Percentiles rank a stretch among this genome's conserved stretches.
Conservation (phyloP, 2,113 vertebrate species). For the Ptyas mucosa region DNA sequence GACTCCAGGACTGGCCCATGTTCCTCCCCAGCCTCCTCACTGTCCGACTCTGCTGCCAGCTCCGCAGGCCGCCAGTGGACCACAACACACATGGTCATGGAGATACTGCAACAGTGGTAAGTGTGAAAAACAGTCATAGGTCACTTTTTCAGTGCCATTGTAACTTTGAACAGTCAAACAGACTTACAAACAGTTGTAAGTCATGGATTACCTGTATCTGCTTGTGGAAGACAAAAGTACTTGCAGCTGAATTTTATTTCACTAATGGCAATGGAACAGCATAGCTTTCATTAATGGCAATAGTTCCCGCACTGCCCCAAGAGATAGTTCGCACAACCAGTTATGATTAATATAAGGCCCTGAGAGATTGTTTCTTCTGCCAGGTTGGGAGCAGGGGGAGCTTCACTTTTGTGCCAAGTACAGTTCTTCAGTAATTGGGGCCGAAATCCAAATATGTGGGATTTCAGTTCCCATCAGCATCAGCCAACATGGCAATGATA, state of each 20-base stretch:
- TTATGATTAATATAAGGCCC: background rate
- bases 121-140: background rate
- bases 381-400: background rate
- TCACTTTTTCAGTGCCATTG: background rate
- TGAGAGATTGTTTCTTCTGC: background rate
- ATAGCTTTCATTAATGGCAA: background rate
- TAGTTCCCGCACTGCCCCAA: background rate
- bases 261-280: background rate
- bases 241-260: background rate
- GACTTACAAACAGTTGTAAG: background rate
- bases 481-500: background rate
- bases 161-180: background rate
- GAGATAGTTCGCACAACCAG: background rate
- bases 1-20: no score
- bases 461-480: background rate
- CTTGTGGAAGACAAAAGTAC: background rate
- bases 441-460: background rate
- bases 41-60: no score
- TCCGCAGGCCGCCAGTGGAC: no score
- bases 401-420: background rate
- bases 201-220: background rate
- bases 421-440: background rate
- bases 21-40: no score
- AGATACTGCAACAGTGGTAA: no score
- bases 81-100: no score